Evolutionary conservation across 2,797 vertebrate genomes (phyloP).

Genomic region (Chiroxiphia lanceolata): DNA sequence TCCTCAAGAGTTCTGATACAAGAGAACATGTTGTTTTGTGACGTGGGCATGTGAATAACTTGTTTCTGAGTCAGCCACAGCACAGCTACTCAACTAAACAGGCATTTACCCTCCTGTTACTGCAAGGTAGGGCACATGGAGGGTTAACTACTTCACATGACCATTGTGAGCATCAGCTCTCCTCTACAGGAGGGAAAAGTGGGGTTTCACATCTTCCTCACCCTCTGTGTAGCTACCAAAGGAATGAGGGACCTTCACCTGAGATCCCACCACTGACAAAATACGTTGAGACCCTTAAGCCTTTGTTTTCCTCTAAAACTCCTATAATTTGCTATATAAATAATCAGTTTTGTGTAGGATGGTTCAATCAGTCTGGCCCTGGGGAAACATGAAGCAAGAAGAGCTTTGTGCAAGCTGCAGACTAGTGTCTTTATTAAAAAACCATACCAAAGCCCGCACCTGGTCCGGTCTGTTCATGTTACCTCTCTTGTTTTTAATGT

Average conservation of each 20-base stretch:
- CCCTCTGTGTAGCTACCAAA: not conserved
- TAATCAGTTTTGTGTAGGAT: not conserved
- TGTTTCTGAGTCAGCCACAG: not conserved
- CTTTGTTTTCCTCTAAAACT: not conserved
- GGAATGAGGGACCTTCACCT: not conserved
- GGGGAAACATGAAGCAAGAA: not conserved
- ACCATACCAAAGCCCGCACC: not conserved
- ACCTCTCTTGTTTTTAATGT: not conserved
- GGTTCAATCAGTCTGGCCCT: not conserved
- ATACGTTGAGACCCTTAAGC: not conserved
- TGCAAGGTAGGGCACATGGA: not conserved
- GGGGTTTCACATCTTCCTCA: not conserved
- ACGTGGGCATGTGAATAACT: not conserved
- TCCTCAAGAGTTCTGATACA: not conserved
- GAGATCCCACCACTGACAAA: not conserved
- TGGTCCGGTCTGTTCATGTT: not conserved
- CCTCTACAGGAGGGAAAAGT: not conserved
- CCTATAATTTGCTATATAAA: not conserved
- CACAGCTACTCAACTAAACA: not conserved
- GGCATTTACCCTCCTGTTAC: not conserved
- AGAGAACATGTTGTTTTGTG: not conserved
- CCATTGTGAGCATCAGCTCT: not conserved
- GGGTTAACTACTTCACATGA: not conserved
- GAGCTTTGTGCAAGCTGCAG: not conserved
- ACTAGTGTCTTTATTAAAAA: conserved; percentile 29